These are phyloP conservation scores for Liasis olivaceus DNA, from an alignment of 2,797 vertebrate species.

Conservation along the genomic window DNA sequence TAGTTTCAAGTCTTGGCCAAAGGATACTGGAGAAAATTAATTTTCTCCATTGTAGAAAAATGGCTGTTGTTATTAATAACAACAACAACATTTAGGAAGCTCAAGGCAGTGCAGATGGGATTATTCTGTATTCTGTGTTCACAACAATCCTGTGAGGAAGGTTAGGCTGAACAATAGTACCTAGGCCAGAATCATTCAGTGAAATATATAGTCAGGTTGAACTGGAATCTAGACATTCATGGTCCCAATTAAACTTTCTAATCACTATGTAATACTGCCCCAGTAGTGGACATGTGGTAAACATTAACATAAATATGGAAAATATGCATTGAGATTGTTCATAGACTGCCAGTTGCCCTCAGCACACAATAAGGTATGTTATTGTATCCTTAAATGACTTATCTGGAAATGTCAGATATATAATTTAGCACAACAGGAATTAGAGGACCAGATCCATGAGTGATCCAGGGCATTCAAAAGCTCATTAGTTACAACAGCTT, in stretches of 20 bases:
- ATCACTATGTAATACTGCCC: background rate
- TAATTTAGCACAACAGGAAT: background rate
- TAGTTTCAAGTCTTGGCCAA: background rate
- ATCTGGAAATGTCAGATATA: background rate
- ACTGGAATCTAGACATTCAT: background rate
- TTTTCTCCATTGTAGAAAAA: background rate
- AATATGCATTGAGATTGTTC: background rate
- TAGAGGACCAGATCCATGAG: background rate
- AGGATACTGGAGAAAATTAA: background rate
- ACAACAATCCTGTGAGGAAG: background rate
- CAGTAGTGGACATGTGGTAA: fast-evolving
- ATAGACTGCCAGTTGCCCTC: background rate
- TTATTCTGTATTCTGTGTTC: background rate
- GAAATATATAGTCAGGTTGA: background rate
- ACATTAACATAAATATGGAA: background rate
- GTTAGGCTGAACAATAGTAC: background rate
- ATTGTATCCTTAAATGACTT: background rate
- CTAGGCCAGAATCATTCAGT: background rate
- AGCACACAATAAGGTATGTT: background rate
- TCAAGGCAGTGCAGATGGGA: background rate
- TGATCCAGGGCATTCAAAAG: background rate
- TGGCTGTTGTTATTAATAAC: too few relatives aligned
- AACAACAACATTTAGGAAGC: background rate
- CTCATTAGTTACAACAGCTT: background rate
- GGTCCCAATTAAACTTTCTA: background rate